Conservation (phyloP, 1,140 invertebrate species). For the Drosophila ananassae region DNA sequence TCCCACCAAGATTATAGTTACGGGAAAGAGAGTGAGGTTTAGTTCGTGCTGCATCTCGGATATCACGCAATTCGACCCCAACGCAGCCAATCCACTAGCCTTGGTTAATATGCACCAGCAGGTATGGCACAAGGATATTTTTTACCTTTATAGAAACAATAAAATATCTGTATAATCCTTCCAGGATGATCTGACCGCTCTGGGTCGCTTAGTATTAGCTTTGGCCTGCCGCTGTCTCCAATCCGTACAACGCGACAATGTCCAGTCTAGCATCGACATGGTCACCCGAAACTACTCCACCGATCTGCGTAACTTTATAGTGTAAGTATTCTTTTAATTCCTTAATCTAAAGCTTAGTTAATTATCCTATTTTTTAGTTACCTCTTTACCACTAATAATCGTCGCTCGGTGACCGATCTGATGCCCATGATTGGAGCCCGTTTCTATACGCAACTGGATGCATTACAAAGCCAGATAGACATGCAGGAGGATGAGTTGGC, state of each 20-base stretch:
- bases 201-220: slow-evolving; percentile 96
- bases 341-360: background rate
- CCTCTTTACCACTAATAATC: slow-evolving; percentile 88
- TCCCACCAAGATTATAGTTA: slow-evolving; percentile 95
- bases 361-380: slow-evolving; percentile 86
- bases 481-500: slow-evolving; percentile 95
- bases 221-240: slow-evolving; percentile 95
- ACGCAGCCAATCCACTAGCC: slow-evolving; percentile 85
- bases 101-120: slow-evolving; percentile 91
- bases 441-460: slow-evolving; percentile 98
- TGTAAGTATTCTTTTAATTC: slow-evolving; percentile 86
- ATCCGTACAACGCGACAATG: slow-evolving; percentile 93
- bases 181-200: slow-evolving; percentile 95
- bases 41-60: slow-evolving; percentile 94
- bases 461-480: slow-evolving; percentile 93
- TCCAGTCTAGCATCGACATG: slow-evolving; percentile 94
- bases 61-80: slow-evolving; percentile 92
- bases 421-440: slow-evolving; percentile 99
- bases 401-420: slow-evolving; percentile 95
- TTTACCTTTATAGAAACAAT: too few relatives aligned
- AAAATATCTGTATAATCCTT: background rate
- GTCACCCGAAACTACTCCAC: slow-evolving; percentile 94
- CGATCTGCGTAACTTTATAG: slow-evolving; percentile 96
- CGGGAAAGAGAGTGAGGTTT: slow-evolving; percentile 89
- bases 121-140: slow-evolving; percentile 38